A percentile compares a stretch with the other conserved stretches of the same genome.
Evolutionary conservation across 2,113 vertebrate genomes (phyloP).

Genomic region (Melospiza melodia): DNA sequence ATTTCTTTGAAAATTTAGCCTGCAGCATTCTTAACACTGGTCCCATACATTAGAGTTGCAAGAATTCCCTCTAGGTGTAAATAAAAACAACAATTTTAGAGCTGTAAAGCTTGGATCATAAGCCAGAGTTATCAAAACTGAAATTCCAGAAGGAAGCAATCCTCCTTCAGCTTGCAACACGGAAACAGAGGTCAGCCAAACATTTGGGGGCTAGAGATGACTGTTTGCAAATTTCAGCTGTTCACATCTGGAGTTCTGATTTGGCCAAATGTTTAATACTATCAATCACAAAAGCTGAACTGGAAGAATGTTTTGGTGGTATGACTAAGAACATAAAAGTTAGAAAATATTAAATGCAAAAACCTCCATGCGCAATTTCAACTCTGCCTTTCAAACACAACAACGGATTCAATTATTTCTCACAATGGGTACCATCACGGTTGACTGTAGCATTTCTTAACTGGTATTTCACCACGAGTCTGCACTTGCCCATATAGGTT

Average conservation of each 20-base stretch:
- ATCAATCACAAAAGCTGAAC: slow-evolving; percentile 31
- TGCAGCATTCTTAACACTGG: not conserved
- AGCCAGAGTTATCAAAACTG: slow-evolving; percentile 7
- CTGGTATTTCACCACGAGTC: not conserved
- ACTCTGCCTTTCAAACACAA: not conserved
- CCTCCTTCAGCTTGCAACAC: slow-evolving; percentile 10
- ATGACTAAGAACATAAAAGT: not conserved
- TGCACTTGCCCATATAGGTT: not conserved
- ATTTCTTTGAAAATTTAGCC: not conserved
- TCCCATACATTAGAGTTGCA: not conserved
- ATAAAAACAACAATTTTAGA: not conserved
- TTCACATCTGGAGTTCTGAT: slow-evolving; percentile 46
- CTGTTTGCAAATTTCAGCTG: slow-evolving; percentile 28
- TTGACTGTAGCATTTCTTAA: not conserved
- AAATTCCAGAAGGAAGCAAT: slow-evolving; percentile 37
- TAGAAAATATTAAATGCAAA: slow-evolving; percentile 1
- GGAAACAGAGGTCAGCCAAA: slow-evolving; percentile 52
- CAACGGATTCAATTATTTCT: not conserved
- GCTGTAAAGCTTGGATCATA: not conserved
- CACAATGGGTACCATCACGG: not conserved
- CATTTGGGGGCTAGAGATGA: slow-evolving; percentile 1
- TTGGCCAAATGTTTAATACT: not conserved
- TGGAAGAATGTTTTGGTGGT: slow-evolving; percentile 6
- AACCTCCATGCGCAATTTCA: not conserved
- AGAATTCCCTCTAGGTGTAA: not conserved